These are phyloP conservation scores for Uromys caudimaculatus DNA, from an alignment of 2,797 vertebrate genomes.

Conservation along the genomic window DNA sequence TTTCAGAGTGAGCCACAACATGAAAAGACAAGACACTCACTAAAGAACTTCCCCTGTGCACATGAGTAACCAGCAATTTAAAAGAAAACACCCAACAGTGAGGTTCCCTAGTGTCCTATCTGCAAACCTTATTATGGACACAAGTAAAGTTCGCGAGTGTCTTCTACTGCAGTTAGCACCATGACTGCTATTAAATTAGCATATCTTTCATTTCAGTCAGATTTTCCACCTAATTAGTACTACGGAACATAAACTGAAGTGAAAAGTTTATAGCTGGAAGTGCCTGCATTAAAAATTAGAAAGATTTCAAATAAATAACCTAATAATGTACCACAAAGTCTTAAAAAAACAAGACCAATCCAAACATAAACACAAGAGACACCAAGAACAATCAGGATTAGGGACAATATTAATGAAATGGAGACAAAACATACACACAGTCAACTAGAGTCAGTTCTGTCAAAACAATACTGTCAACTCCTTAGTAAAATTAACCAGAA, in stretches of 20 bases:
- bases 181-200: not conserved
- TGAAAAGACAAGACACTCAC: not conserved
- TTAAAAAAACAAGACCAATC: not conserved
- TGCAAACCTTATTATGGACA: not conserved
- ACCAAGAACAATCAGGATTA: not conserved
- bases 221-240: not conserved
- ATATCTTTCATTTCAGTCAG: not conserved
- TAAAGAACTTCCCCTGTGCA: not conserved
- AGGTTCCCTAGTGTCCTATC: not conserved
- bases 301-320: not conserved
- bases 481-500: not conserved
- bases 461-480: not conserved
- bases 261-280: not conserved
- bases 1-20: not conserved
- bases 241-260: not conserved
- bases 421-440: not conserved
- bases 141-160: not conserved
- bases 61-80: not conserved
- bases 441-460: not conserved
- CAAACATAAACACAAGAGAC: not conserved
- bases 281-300: not conserved
- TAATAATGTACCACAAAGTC: no score
- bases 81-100: no score
- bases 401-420: not conserved
- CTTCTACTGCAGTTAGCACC: not conserved